These are phyloP conservation scores for Ips typographus DNA, from an alignment of 1,140 invertebrate genomes.

Conservation along the genomic window DNA sequence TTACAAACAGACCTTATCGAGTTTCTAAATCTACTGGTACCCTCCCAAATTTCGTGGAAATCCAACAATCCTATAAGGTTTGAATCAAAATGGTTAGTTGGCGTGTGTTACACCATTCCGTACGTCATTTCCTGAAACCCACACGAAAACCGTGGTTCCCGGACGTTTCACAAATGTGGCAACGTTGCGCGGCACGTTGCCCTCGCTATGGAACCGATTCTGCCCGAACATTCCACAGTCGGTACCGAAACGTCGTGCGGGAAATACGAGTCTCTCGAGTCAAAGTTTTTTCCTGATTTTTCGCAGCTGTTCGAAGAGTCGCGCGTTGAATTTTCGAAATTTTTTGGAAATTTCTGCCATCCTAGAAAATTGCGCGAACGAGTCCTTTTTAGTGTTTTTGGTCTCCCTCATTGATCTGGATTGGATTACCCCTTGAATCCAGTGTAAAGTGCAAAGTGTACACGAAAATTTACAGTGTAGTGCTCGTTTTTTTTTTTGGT, in stretches of 20 bases:
- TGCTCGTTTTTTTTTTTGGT: constrained; percentile 10
- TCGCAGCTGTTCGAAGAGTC: neutral
- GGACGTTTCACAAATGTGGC: neutral
- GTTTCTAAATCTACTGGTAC: too few species aligned
- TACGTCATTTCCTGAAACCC: constrained; percentile 1
- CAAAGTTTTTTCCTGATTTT: constrained; percentile 3
- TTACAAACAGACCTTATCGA: too few species aligned
- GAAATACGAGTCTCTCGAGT: neutral
- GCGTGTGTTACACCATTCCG: too few species aligned
- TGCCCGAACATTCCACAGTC: constrained; percentile 28
- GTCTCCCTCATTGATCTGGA: neutral
- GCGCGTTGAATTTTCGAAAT: neutral
- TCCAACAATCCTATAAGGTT: too few species aligned
- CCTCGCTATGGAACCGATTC: constrained; percentile 32
- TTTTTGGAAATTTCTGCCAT: neutral
- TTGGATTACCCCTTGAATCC: constrained; percentile 18
- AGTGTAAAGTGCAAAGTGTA: constrained; percentile 7
- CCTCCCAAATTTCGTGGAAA: too few species aligned
- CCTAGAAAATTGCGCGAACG: neutral
- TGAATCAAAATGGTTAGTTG: too few species aligned
- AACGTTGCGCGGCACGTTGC: constrained; percentile 30
- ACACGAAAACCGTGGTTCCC: too few species aligned
- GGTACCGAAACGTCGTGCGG: constrained; percentile 17
- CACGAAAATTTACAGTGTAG: constrained; percentile 13
- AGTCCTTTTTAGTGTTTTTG: neutral